Conservation (phyloP, 2,113 vertebrate species). For the Mesoclemmys tuberculata region DNA sequence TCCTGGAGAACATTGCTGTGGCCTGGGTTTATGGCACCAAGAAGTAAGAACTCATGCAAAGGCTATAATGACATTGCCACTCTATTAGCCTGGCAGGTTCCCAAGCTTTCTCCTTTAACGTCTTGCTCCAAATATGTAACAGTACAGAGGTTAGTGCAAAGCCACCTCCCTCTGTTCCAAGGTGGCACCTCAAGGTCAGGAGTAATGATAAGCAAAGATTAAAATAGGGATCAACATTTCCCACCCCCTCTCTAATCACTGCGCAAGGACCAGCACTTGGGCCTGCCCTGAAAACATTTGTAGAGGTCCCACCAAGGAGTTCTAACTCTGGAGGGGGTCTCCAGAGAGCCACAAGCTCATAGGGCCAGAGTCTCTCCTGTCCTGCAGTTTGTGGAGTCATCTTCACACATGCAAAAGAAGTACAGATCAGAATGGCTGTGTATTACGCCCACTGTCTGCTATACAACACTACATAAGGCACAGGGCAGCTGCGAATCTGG, state of each 20-base stretch:
- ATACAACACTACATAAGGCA: background rate
- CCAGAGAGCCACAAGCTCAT: background rate
- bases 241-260: background rate
- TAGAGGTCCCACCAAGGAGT: background rate
- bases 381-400: background rate
- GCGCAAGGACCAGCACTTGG: background rate
- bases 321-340: background rate
- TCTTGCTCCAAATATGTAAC: background rate
- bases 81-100: background rate
- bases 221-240: background rate
- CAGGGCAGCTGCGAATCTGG: background rate
- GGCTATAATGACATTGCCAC: background rate
- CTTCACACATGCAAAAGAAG: background rate
- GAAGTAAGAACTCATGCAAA: constrained; percentile 82
- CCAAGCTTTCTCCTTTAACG: background rate
- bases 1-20: constrained; percentile 96
- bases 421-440: background rate
- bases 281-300: background rate
- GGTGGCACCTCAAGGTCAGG: background rate
- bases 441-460: background rate
- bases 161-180: background rate
- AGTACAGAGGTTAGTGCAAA: background rate
- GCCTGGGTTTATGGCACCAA: constrained; percentile 99
- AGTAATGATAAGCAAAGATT: background rate
- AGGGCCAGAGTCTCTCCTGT: background rate